Base-by-base conservation (phyloP, 2,888 invertebrate species). In the Saturnia pavonia region DNA sequence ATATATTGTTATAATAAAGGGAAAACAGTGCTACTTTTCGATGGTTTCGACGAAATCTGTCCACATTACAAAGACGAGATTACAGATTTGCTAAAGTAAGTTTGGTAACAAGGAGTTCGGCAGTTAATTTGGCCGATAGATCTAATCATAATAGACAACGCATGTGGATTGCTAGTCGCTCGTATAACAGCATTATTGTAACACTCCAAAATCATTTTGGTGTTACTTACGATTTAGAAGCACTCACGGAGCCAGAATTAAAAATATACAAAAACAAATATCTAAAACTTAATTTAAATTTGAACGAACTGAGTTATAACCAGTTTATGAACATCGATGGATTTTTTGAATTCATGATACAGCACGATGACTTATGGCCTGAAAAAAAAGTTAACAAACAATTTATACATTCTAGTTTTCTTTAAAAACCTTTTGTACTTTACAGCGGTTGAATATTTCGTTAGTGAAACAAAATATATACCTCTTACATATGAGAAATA, bases 11-110 rank as follows among this genome's bases (percentile, higher is more conserved):
- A 63, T 43, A 76, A 74, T 42, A 72, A 66, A 11, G 70, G 67
- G 27, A 72, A 72, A 40, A 2, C 75, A 1, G 71, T 78, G 51
- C 73, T 76, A 40, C 34, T 76, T 27, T 77, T 77, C 16, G 78
- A 78, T 60, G 78, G 75, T 0, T 78, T 77, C 6, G 78, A 78
- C 12, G 78, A 77, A 70, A 76, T 78, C 4, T 78, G 75, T 67
- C 78, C 78, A 0, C 68, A 73, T 66, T 78, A 78, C 19, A 69
- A 69, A 11, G 25, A 69, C 0, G 70, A 71, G 63, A 75, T 74
- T 0, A 42, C 75, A 25, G 75, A 68, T 14, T 25, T 68, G 12
- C 19, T 68, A 19, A 68, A 51, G n/a, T 45, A n/a, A n/a, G 48
- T 54, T 34, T 68, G 34, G 34, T 63, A 19, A 54, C n/a, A n/a